Conservation (phyloP, 2,888 invertebrate species). For the Yponomeuta sedellus region DNA sequence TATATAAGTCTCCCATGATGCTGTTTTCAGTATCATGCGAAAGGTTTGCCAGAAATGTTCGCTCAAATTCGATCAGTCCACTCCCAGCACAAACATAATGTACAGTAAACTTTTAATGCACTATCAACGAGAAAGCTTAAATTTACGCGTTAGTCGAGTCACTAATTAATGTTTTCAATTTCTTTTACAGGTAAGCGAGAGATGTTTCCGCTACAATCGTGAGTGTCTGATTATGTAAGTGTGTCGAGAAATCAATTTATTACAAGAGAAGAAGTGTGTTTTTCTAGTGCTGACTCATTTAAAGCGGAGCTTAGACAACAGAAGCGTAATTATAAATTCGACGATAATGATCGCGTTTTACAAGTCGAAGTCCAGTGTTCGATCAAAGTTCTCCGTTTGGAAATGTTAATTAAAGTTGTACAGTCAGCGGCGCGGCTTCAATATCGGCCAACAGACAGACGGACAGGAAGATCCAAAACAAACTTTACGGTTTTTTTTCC, state of each 20-base stretch:
- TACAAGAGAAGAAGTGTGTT: not conserved
- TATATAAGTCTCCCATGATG: too few species aligned
- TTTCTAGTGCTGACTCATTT: not conserved
- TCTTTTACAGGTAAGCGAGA: conserved; percentile 5
- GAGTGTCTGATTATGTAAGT: not conserved
- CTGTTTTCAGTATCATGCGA: too few species aligned
- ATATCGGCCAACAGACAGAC: conserved; percentile 46
- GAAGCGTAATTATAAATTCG: not conserved
- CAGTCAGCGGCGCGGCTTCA: conserved; percentile 22
- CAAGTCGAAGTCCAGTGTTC: not conserved
- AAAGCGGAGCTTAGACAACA: not conserved
- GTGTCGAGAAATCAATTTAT: not conserved
- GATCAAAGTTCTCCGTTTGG: not conserved
- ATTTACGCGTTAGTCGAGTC: not conserved
- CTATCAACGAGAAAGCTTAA: conserved; percentile 35
- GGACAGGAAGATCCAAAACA: conserved; percentile 44
- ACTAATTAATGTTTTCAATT: conserved; percentile 6
- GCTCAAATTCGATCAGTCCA: not conserved
- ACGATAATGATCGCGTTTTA: not conserved
- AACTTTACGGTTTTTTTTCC: conserved; percentile 44
- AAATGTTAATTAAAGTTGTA: conserved; percentile 11
- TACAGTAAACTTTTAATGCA: conserved; percentile 49
- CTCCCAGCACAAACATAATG: not conserved
- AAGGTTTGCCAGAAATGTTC: not conserved
- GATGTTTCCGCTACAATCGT: not conserved